Base-by-base conservation (phyloP, 2,888 invertebrate genomes). In the Ormyrus labotus region DNA sequence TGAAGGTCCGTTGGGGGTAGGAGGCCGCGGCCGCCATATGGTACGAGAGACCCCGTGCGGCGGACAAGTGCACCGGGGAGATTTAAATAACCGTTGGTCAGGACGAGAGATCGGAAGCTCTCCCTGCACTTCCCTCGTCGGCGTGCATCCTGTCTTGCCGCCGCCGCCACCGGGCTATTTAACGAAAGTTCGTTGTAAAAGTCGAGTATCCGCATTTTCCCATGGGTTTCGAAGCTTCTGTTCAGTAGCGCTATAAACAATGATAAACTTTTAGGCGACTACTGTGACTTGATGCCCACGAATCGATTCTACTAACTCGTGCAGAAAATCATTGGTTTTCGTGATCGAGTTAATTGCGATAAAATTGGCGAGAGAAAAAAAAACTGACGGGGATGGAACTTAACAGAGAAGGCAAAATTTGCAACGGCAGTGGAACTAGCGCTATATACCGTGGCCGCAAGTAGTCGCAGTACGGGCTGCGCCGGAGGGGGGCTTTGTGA, bases 41-140 rank as follows among this genome's bases (percentile, higher is more conserved):
- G 78, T 65, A 10, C 58, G 58, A 9, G 64, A 19, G 53, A 53
- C 64, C 50, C 45, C 45, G 61, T 10, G 47, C 88, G 87, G 84
- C 80, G 77, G 86, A 89, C 90, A 90, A 90, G 90, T 90, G 90
- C 88, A 88, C 85, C 84, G 86, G 88, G 88, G 86, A 90, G 90
- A 91, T 90, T 90, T 90, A 90, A 90, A 90, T 91, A 91, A 90
- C 90, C 90, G 90, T 90, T 89, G 86, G 85, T 83, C 64, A 72
- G 34, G 34, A 34, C 10, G 45, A 13, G 75, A 80, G 81, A 73
- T 82, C 78, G 81, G 79, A 81, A 81, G 79, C 79, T 69, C 64
- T 70, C 45, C 9, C 72, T 53, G 70, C 58, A 72, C 78, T 67
- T 78, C 80, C 82, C 78, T 78, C 82, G 73, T 65, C 65, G 51